Base-by-base conservation (phyloP, 2,113 vertebrate species). In the Typhlomys cinereus region DNA sequence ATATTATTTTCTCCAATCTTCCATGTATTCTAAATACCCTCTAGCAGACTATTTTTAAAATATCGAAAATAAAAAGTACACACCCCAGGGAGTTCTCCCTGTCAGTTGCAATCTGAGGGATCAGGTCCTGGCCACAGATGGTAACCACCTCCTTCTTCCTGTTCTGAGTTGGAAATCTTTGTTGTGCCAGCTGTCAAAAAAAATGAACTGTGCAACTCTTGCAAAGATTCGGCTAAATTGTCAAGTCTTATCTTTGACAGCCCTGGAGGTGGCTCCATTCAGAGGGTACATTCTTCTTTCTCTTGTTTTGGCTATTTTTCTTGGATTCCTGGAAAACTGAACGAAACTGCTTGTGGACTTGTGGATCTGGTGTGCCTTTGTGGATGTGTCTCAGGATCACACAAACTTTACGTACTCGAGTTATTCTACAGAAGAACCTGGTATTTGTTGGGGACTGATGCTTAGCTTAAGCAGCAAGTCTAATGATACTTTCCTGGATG, bases 121-220 rank as follows among this genome's bases (percentile, higher is more conserved):
- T 85, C 88, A 87, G 85, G 87, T 90, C 92, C 67, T 70, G 76
- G 84, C 41, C 90, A 82, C 88, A 96, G 93, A 94, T 94, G 88
- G 89, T 46, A 95, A n/a, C 69, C 85, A 95, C 81, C 81, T 81
- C 76, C 81, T 81, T 57, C 62, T 85, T 93, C 73, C 76, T 85
- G n/a, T 15, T 83, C 61, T 46, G 89, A 87, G 74, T 81, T 73
- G 89, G 67, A 62, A 92, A 67, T 85, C 39, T 82, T 85, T 88
- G 46, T 78, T 48, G 25, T 74, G 21, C 46, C 89, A 93, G 54
- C 76, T 96, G 95, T 90, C 87, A 54, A 73, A 88, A 73, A 88
- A 89, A 85, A 67, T 7, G 82, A 85, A 90, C 85, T 61, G 2
- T 44, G 41, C 36, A 85, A 79, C 66, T 90, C 84, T 81, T 89